Percentiles rank a stretch among this genome's conserved stretches.
Conservation (phyloP, 2,113 vertebrate species). For the Emydura subglobosa region DNA sequence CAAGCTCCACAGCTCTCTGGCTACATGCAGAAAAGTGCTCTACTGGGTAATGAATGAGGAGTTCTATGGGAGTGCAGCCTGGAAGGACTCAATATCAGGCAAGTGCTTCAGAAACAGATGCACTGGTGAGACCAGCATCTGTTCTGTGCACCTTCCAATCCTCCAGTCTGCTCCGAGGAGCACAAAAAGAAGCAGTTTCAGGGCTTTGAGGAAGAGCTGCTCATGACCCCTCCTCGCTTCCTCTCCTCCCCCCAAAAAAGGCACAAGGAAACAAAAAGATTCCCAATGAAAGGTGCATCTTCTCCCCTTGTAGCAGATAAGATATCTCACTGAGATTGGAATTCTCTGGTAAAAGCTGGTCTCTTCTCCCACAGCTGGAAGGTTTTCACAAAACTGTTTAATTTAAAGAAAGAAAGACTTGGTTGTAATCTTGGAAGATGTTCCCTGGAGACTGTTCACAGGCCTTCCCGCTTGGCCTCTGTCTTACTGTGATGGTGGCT, state of each 20-base stretch:
- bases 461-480: background rate
- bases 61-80: slow-evolving; percentile 8
- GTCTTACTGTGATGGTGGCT: background rate
- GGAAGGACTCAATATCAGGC: background rate
- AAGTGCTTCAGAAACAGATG: background rate
- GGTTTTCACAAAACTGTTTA: background rate
- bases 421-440: background rate
- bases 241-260: background rate
- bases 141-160: background rate
- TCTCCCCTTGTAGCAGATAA: background rate
- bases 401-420: background rate
- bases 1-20: background rate
- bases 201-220: background rate
- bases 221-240: background rate
- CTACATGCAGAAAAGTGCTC: background rate
- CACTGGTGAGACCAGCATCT: background rate
- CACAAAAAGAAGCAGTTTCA: background rate
- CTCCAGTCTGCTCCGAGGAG: background rate
- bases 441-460: background rate
- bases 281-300: background rate
- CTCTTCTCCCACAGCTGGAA: background rate
- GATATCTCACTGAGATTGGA: background rate
- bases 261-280: background rate
- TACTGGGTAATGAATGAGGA: background rate
- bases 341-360: background rate